Evolutionary conservation across 2,888 invertebrate species (phyloP), one percentile per base, ranked within the genome.

Genomic region (Tricholauxania praeusta): DNA sequence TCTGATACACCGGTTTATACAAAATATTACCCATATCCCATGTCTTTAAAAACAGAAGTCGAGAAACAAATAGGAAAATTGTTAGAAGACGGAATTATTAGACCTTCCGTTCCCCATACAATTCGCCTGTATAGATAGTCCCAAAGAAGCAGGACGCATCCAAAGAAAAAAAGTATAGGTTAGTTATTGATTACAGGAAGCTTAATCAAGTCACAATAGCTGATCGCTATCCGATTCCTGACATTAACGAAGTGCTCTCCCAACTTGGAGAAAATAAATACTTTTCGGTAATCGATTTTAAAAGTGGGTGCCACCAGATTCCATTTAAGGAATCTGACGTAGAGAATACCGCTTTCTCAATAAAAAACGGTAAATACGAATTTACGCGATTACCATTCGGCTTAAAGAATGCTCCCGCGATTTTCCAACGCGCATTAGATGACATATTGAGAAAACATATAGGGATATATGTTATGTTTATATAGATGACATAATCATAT

Each of bases 261-360:
- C 51, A 75, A 10, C 28, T n/a, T n/a, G n/a, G n/a, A n/a, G n/a
- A n/a, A n/a, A n/a, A n/a, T n/a, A n/a, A n/a, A n/a, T n/a, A n/a
- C n/a, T n/a, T n/a, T n/a, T n/a, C n/a, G n/a, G n/a, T n/a, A n/a
- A n/a, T n/a, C n/a, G n/a, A n/a, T n/a, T n/a, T n/a, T n/a, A n/a
- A n/a, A n/a, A n/a, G n/a, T n/a, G n/a, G 74, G 10, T 75, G 74
- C n/a, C 74, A 74, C 62, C 72, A 72, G 59, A 74, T 74, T 14
- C 65, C 57, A n/a, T 52, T 73, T 14, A 65, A 60, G 1, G 66
- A 71, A 67, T 3, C 52, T 19, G 75, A 75, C 32, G 68, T 67
- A 3, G 71, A 72, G 57, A 70, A 75, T 39, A 75, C 67, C 15
- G 55, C 72, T 6, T 75, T 73, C 63, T 68, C 62, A 5, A 60